These are phyloP conservation scores for Dascyllus trimaculatus DNA, from an alignment of 2,113 vertebrate species.

Conservation along the genomic window DNA sequence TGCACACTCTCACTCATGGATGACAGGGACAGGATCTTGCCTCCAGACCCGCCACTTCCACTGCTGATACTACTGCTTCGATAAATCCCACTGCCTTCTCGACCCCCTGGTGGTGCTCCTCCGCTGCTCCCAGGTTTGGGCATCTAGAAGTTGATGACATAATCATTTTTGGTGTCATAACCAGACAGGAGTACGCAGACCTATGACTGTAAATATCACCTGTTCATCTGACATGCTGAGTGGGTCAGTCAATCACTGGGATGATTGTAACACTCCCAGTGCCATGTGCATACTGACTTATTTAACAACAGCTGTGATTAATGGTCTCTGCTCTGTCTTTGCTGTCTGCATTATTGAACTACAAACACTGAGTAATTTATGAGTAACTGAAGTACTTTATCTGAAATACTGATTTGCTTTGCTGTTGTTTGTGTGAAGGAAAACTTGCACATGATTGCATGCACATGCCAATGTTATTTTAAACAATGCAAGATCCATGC, in stretches of 20 bases:
- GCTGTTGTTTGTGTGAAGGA: neutral
- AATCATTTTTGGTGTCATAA: neutral
- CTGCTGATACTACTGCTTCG: conserved; percentile 81
- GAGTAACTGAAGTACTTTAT: neutral
- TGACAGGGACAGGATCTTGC: conserved; percentile 90
- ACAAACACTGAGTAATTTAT: conserved; percentile 36
- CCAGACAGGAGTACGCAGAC: neutral
- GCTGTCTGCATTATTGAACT: conserved; percentile 24
- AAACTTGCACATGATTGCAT: neutral
- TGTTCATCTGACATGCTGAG: no score
- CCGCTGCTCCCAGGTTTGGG: conserved; percentile 67
- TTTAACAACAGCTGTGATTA: neutral
- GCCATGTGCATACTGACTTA: neutral
- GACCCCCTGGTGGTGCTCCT: conserved; percentile 44
- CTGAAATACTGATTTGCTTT: neutral
- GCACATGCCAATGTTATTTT: no score
- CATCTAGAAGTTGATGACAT: conserved; percentile 75
- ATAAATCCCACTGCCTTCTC: conserved; percentile 60
- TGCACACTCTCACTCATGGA: conserved; percentile 91
- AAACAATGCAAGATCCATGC: no score
- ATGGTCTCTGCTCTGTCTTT: conserved; percentile 7
- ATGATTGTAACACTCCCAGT: neutral
- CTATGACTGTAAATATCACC: no score
- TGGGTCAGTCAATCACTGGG: no score
- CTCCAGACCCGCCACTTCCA: conserved; percentile 45